Evolutionary conservation across 2,797 vertebrate species (phyloP), one percentile per base, ranked within the genome.

Genomic region (Smutsia temminckii): DNA sequence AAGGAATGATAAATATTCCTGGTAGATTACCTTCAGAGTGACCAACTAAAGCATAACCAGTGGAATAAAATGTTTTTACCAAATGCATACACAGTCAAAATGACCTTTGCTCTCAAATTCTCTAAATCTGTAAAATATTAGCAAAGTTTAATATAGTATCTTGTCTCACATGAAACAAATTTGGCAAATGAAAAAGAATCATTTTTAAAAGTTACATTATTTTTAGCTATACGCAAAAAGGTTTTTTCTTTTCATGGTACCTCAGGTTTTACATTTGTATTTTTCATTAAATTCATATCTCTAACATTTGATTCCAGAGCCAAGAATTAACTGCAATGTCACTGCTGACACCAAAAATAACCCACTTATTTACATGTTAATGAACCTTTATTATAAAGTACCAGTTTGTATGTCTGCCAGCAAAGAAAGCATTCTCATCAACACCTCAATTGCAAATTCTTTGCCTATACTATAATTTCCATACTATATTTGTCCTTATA

Each of bases 111-210:
- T 81, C 37, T 85, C 68, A 88, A 90, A 95, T 21, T 68, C 29
- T 27, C n/a, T 64, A 55, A 72, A 69, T 12, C 8, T 94, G 29
- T 51, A 89, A 91, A 94, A 87, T 69, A 95, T 23, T 86, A 89
- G 46, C 66, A 29, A 37, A 89, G n/a, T 87, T 64, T 74, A 83
- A 32, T 69, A 93, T 72, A 59, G 79, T 80, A 80, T n/a, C 64
- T 86, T 86, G 86, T n/a, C 14, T 55, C 4, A 25, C 25, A 59
- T 32, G 53, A 72, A 11, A 72, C 3, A 81, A 12, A 2, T 66
- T 80, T 74, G n/a, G 14, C 69, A 75, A 40, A 49, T 85, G 17
- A 91, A 75, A 81, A 93, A 17, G 3, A 63, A 61, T 42, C 34
- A 32, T 59, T 89, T 49, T 79, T n/a, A 40, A 85, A 86, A 94